Conservation (phyloP, 30 jellyfish, hydroid and myxozoan genomes). For the Calvadosia cruxmelitensis region DNA sequence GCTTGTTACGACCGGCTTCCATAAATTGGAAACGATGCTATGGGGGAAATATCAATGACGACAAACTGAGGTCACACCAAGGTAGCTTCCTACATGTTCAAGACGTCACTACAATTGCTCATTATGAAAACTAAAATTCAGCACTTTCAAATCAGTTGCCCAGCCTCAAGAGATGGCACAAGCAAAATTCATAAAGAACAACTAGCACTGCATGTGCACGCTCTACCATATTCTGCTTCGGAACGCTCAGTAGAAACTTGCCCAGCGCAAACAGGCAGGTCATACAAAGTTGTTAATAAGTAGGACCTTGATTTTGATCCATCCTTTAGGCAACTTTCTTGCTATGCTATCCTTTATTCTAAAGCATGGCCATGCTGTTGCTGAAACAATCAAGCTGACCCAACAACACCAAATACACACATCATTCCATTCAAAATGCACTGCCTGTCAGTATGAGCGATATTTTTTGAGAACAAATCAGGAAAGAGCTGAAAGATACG, state of each 20-base stretch:
- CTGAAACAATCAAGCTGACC: conserved; percentile 20
- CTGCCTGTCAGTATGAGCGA: conserved; percentile 15
- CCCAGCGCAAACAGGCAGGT: conserved; percentile 36
- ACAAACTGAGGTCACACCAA: conserved; percentile 25
- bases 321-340: conserved; percentile 26
- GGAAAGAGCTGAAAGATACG: conserved; percentile 5
- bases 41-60: conserved; percentile 6
- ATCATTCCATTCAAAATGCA: conserved; percentile 20
- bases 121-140: conserved; percentile 11
- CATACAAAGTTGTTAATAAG: conserved; percentile 3
- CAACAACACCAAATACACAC: conserved; percentile 28
- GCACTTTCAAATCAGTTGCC: conserved; percentile 11
- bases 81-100: conserved; percentile 20
- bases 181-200: conserved; percentile 7
- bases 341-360: conserved; percentile 19
- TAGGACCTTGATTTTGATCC: conserved; percentile 18
- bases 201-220: conserved; percentile 18
- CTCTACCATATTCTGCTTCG: conserved; percentile 22
- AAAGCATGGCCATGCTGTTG: conserved; percentile 13
- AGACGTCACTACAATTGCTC: conserved; percentile 19
- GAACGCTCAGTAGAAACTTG: conserved; percentile 28
- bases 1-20: conserved; percentile 10
- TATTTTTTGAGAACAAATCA: conserved; percentile 13
- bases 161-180: conserved; percentile 6
- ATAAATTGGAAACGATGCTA: conserved; percentile 21